phyloP scores from a whole-genome alignment of 2,888 invertebrate species.

The Pammene fasciana region DNA sequence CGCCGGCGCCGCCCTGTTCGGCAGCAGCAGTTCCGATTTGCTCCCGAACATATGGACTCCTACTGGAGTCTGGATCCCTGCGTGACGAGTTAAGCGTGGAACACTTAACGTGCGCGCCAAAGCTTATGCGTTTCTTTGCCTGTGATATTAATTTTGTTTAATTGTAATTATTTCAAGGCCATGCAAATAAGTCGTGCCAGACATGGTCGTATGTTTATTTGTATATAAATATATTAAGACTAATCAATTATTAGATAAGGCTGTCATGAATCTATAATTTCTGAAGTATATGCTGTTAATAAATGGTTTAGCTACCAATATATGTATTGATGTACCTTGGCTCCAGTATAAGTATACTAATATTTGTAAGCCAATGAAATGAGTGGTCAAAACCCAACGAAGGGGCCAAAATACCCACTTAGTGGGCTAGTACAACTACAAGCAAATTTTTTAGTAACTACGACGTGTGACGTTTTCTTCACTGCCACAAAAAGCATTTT shows the following conservation, averaged over 20 bases:
- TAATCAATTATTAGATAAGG: constrained; percentile 53
- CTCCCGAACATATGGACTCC: constrained; percentile 45
- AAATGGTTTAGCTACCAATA: background rate
- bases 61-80: constrained; percentile 46
- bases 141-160: constrained; percentile 78
- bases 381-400: background rate
- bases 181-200: constrained; percentile 62
- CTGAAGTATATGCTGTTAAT: background rate
- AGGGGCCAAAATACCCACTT: background rate
- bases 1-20: background rate
- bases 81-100: constrained; percentile 39
- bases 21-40: constrained; percentile 13
- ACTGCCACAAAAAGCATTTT: background rate
- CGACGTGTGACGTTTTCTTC: background rate
- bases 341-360: background rate
- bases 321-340: background rate
- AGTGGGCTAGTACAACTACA: background rate
- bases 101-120: constrained; percentile 51
- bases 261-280: constrained; percentile 12
- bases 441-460: too few species aligned
- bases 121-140: constrained; percentile 66
- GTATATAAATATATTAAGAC: constrained; percentile 61
- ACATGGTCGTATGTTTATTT: constrained; percentile 61
- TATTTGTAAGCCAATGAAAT: background rate
- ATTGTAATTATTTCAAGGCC: constrained; percentile 57